Percentiles rank a stretch among this genome's conserved stretches.
These are phyloP conservation scores for Merluccius polli DNA, from an alignment of 2,797 vertebrate species.

Conservation along the genomic window DNA sequence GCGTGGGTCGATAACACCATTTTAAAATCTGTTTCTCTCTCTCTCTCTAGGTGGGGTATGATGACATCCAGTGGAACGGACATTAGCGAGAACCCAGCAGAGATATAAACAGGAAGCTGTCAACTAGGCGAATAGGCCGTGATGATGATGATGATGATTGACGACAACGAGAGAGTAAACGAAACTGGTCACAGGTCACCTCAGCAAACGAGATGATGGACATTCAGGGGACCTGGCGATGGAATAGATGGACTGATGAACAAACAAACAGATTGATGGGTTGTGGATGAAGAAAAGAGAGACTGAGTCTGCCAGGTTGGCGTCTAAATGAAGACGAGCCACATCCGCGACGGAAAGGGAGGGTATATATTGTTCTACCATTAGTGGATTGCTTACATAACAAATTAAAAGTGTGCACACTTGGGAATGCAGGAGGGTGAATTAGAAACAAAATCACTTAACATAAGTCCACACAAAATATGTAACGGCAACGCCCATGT, in stretches of 20 bases:
- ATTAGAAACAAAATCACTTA: slow-evolving; percentile 28
- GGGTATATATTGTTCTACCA: slow-evolving; percentile 28
- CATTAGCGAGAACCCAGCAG: slow-evolving; percentile 24
- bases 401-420: slow-evolving; percentile 28
- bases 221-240: neutral
- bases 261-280: slow-evolving; percentile 23
- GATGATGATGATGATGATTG: neutral
- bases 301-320: neutral
- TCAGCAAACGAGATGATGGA: neutral
- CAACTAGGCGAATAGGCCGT: neutral
- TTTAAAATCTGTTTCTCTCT: neutral
- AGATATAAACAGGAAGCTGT: slow-evolving; percentile 28
- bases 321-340: slow-evolving; percentile 6
- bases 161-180: neutral
- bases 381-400: slow-evolving; percentile 39
- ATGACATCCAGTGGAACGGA: slow-evolving; percentile 74
- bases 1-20: neutral
- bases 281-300: slow-evolving; percentile 17
- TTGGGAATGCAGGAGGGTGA: neutral
- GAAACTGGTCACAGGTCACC: neutral
- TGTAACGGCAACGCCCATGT: slow-evolving; percentile 56
- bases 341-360: neutral
- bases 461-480: slow-evolving; percentile 35
- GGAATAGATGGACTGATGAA: neutral
- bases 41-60: slow-evolving; percentile 64